phyloP scores from a whole-genome alignment of 1,140 invertebrate genomes.

The Microplitis demolitor region DNA sequence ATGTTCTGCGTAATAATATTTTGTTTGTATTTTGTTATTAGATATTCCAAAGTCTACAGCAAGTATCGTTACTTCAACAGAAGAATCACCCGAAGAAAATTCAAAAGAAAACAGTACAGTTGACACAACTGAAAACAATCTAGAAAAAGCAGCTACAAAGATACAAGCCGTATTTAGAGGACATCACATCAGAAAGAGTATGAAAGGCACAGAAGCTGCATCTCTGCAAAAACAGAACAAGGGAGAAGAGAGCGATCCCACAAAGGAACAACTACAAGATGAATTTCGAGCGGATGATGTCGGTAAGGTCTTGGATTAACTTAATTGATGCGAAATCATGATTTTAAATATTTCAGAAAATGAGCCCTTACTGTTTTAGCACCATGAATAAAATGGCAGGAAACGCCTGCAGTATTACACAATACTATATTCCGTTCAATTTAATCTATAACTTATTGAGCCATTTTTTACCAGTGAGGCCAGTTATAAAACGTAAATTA shows the following conservation, averaged over 20 bases:
- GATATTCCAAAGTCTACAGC: slow-evolving; percentile 41
- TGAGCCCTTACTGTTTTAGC: too few relatives aligned
- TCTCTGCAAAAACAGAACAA: slow-evolving; percentile 48
- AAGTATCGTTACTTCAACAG: slow-evolving; percentile 20
- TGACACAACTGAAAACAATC: slow-evolving; percentile 62
- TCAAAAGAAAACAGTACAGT: slow-evolving; percentile 17
- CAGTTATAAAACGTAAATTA: too few relatives aligned
- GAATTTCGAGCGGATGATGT: slow-evolving; percentile 79
- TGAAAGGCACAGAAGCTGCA: slow-evolving; percentile 59
- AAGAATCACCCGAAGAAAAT: not conserved
- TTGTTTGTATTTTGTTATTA: slow-evolving; percentile 21
- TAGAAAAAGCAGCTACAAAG: slow-evolving; percentile 68
- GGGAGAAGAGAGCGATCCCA: slow-evolving; percentile 64
- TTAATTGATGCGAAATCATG: not conserved
- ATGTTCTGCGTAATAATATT: not conserved
- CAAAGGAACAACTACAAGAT: slow-evolving; percentile 73
- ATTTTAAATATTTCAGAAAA: too few relatives aligned
- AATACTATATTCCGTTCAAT: too few relatives aligned
- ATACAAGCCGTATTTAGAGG: slow-evolving; percentile 73
- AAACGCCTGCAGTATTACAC: too few relatives aligned
- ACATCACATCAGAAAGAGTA: slow-evolving; percentile 66
- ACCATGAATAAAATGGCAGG: too few relatives aligned
- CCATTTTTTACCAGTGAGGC: too few relatives aligned
- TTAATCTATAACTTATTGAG: too few relatives aligned
- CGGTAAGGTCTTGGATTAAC: slow-evolving; percentile 62